Evolutionary conservation across 35 echinoderm and acorn worm species (phyloP).

Genomic region (Hemicentrotus pulcherrimus): DNA sequence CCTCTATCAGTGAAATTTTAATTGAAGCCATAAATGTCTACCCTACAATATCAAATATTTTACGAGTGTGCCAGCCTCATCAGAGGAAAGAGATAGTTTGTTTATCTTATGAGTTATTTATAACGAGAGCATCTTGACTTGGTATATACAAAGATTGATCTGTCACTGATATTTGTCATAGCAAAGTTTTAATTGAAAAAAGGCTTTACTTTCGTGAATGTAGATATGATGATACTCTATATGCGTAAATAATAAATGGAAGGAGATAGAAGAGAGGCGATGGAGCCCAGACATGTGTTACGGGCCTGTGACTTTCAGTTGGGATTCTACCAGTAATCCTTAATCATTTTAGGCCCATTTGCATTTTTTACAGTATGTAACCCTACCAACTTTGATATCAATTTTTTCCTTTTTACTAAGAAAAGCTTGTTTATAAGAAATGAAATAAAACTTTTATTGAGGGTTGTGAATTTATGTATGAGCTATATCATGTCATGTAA

Average conservation of each 20-base stretch:
- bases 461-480: too few relatives aligned
- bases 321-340: too few relatives aligned
- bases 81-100: not conserved
- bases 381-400: too few relatives aligned
- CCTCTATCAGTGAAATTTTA: conserved; percentile 18
- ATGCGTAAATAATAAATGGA: not conserved
- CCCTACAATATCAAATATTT: conserved; percentile 1
- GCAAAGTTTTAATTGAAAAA: not conserved
- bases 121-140: not conserved
- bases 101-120: not conserved
- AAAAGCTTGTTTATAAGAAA: too few relatives aligned
- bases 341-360: too few relatives aligned
- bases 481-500: too few relatives aligned
- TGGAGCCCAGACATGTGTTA: too few relatives aligned
- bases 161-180: not conserved
- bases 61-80: not conserved
- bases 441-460: too few relatives aligned
- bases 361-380: too few relatives aligned
- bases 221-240: not conserved
- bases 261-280: too few relatives aligned
- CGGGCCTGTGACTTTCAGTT: too few relatives aligned
- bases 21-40: conserved; percentile 1
- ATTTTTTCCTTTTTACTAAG: too few relatives aligned
- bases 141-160: not conserved
- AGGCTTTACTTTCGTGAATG: not conserved